phyloP scores from a whole-genome alignment of 2,888 invertebrate species.

The Cerastis leucographa region DNA sequence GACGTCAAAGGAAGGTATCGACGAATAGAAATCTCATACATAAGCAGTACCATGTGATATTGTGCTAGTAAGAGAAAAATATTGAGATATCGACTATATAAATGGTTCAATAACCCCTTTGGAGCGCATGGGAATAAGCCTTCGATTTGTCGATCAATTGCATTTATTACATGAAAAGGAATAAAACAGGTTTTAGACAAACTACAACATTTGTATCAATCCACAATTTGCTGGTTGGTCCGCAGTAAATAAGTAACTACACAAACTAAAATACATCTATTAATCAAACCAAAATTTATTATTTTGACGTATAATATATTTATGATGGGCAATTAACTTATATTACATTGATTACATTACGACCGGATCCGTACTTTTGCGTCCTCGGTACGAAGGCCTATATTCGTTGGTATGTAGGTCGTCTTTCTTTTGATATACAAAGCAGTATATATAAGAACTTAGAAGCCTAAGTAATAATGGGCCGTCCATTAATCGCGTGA shows the following conservation, averaged over 20 bases:
- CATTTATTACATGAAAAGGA: neutral
- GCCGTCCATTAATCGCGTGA: too few species aligned
- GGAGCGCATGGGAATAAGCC: neutral
- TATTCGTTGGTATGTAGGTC: constrained; percentile 36
- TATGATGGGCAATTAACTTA: constrained; percentile 47
- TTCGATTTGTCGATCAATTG: neutral
- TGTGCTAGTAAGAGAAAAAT: neutral
- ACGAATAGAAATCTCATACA: neutral
- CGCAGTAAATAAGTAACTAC: neutral
- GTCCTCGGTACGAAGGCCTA: constrained; percentile 58
- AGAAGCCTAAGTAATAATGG: neutral
- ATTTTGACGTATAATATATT: constrained; percentile 33
- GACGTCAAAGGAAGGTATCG: neutral
- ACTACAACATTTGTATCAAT: neutral
- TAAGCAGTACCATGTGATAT: neutral
- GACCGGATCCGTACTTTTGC: constrained; percentile 40
- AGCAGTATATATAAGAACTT: neutral
- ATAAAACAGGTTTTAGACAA: neutral
- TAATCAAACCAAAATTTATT: constrained; percentile 24
- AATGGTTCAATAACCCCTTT: neutral
- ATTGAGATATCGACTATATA: neutral
- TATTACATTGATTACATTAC: constrained; percentile 28
- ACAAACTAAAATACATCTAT: neutral
- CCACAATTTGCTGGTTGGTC: neutral
- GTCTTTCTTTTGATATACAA: constrained; percentile 42